These are phyloP conservation scores for Helicoverpa zea DNA, from an alignment of 1,140 invertebrate species.

Conservation along the genomic window DNA sequence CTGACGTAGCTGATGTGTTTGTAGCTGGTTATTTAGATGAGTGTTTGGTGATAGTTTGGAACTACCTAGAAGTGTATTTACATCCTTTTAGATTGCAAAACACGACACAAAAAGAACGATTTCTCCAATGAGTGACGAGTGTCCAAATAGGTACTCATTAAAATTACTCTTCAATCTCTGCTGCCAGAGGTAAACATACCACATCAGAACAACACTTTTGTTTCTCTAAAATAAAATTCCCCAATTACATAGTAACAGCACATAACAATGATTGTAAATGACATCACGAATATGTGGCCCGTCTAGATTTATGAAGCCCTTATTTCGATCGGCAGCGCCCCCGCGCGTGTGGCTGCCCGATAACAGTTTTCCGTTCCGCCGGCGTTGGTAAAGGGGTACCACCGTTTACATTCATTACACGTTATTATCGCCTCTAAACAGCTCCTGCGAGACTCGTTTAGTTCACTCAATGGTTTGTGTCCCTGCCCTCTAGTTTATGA, in stretches of 20 bases:
- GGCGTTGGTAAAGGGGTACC: constrained; percentile 61
- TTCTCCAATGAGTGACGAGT: no score
- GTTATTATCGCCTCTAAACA: constrained; percentile 80
- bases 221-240: neutral
- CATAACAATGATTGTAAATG: constrained; percentile 6
- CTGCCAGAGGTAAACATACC: no score
- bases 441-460: constrained; percentile 74
- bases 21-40: neutral
- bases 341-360: constrained; percentile 69
- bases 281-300: constrained; percentile 24
- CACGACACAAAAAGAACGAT: no score
- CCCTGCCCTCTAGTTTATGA: constrained; percentile 59
- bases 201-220: neutral
- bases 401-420: constrained; percentile 77
- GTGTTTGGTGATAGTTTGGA: constrained; percentile 1
- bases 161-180: no score
- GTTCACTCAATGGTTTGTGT: constrained; percentile 75
- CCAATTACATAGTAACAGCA: neutral
- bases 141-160: no score
- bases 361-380: constrained; percentile 72
- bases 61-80: no score
- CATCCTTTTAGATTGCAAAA: no score
- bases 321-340: constrained; percentile 37
- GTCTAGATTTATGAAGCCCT: constrained; percentile 45
- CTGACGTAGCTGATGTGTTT: constrained; percentile 4